Evolutionary conservation across 2,888 invertebrate species (phyloP).

Genomic region (Mesoligia furuncula): DNA sequence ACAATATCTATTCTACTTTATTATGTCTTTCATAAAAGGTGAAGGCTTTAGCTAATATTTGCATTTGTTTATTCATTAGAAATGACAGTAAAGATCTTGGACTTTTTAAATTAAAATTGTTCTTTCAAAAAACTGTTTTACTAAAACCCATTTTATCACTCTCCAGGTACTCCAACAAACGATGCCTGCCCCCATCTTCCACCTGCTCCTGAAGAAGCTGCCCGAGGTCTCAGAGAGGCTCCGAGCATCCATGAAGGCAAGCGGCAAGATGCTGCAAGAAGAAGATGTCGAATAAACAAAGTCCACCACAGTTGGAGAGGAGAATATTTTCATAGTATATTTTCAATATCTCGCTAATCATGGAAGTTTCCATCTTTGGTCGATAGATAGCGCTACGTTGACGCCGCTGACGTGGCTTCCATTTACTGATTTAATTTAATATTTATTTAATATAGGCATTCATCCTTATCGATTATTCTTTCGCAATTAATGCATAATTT

Average conservation of each 20-base stretch:
- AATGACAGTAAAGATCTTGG: neutral
- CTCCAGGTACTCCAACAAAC: conserved; percentile 96
- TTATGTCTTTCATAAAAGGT: neutral
- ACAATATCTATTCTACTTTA: neutral
- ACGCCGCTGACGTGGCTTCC: conserved; percentile 41
- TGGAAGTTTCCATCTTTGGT: conserved; percentile 60
- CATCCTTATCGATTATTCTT: conserved; percentile 46
- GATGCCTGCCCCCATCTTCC: conserved; percentile 98
- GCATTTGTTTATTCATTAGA: neutral
- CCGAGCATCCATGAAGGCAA: conserved; percentile 83
- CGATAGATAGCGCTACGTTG: conserved; percentile 51
- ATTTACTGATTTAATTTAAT: conserved; percentile 52
- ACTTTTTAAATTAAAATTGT: neutral
- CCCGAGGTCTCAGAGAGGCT: conserved; percentile 91
- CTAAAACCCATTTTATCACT: conserved; percentile 13
- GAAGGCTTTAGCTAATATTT: neutral
- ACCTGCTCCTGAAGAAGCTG: conserved; percentile 95
- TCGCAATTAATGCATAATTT: conserved; percentile 53
- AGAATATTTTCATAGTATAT: conserved; percentile 60
- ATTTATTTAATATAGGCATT: conserved; percentile 49
- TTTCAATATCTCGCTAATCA: conserved; percentile 61
- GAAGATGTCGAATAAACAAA: conserved; percentile 86
- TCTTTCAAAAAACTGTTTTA: neutral
- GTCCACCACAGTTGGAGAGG: conserved; percentile 53
- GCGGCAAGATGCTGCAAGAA: conserved; percentile 81